phyloP scores from a whole-genome alignment of 2,797 vertebrate species.

The Eupleurogrammus muticus region DNA sequence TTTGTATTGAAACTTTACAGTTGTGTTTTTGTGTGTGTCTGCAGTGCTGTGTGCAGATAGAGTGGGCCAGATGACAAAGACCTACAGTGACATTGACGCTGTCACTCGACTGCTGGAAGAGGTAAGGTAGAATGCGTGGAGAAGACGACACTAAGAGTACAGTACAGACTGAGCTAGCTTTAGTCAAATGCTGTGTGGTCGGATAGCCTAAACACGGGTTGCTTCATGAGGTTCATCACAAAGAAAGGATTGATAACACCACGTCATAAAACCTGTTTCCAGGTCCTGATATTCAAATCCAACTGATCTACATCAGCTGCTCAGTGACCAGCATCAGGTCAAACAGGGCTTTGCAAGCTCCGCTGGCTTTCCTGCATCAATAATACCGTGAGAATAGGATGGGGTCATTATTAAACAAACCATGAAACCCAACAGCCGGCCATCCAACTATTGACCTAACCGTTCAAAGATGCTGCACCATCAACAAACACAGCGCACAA shows the following conservation, averaged over 20 bases:
- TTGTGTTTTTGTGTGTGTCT: constrained; percentile 1
- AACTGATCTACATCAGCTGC: constrained; percentile 19
- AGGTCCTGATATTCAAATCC: constrained; percentile 57
- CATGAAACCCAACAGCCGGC: neutral
- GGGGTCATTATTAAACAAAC: constrained; percentile 19
- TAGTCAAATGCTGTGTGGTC: neutral
- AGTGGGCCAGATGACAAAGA: constrained; percentile 99
- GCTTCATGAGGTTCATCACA: constrained; percentile 13
- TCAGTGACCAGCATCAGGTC: neutral
- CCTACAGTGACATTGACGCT: constrained; percentile 98
- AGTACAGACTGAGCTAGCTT: constrained; percentile 8
- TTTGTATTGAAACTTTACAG: neutral
- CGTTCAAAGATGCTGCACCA: neutral
- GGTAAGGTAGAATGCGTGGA: constrained; percentile 77
- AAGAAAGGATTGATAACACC: neutral
- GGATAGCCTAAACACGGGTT: constrained; percentile 15
- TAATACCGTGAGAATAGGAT: constrained; percentile 12
- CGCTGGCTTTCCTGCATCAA: neutral
- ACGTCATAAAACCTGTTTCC: constrained; percentile 29
- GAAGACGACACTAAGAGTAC: neutral
- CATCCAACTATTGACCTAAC: constrained; percentile 24
- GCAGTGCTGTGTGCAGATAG: constrained; percentile 97
- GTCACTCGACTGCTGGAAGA: constrained; percentile 98
- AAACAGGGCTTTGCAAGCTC: neutral
- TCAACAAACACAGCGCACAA: constrained; percentile 4